Conservation (phyloP, 2,797 vertebrate genomes). For the Xiphorhynchus erythropygius region DNA sequence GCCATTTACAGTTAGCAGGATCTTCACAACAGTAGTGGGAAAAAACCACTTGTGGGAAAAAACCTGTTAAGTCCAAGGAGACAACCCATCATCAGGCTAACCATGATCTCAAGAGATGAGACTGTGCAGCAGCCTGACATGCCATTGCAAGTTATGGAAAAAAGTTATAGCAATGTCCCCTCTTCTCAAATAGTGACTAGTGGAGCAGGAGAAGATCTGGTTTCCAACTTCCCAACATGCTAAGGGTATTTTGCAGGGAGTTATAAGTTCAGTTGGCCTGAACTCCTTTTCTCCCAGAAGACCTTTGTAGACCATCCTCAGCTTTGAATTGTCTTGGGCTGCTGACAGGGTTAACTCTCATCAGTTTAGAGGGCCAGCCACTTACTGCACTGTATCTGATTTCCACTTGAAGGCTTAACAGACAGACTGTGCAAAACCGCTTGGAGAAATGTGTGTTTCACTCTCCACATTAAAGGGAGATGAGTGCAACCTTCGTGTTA, state of each 20-base stretch:
- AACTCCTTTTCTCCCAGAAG: background rate
- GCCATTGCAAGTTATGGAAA: background rate
- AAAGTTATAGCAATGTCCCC: background rate
- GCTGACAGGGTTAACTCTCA: background rate
- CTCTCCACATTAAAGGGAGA: constrained; percentile 7
- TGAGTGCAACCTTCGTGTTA: constrained; percentile 23
- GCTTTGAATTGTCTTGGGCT: background rate
- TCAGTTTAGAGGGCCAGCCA: background rate
- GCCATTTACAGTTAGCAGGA: background rate
- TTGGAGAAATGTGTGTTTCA: background rate
- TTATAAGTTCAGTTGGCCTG: background rate
- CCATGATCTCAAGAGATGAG: background rate
- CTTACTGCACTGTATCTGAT: background rate
- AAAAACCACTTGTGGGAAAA: background rate
- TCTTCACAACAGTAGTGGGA: background rate
- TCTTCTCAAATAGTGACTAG: background rate
- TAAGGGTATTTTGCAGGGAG: background rate
- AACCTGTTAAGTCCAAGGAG: background rate
- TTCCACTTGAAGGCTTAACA: background rate
- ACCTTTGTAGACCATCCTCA: background rate
- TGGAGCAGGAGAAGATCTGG: background rate
- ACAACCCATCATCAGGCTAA: background rate
- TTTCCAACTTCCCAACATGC: background rate
- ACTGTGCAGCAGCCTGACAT: background rate
- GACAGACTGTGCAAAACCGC: background rate